These are phyloP conservation scores for Cantharis rufa DNA, from an alignment of 2,888 invertebrate species.

Conservation along the genomic window DNA sequence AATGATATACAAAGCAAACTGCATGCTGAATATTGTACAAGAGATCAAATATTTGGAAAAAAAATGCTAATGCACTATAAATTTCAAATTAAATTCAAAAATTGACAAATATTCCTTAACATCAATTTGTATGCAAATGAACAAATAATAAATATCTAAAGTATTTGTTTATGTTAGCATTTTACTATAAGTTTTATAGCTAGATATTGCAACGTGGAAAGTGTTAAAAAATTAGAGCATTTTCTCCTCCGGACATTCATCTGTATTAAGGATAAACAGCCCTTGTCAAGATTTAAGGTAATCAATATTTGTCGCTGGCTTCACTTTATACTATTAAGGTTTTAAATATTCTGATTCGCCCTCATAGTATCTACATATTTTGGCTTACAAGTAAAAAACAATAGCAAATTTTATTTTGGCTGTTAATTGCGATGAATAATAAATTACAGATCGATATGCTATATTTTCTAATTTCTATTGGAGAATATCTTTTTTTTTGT, in stretches of 20 bases:
- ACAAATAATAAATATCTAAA: too few species aligned
- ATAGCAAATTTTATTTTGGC: neutral
- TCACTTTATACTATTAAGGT: neutral
- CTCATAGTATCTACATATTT: neutral
- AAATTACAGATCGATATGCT: neutral
- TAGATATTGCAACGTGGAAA: neutral
- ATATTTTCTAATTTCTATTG: neutral
- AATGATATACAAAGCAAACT: too few species aligned
- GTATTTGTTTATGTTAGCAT: too few species aligned
- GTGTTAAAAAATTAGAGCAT: neutral
- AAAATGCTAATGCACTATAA: too few species aligned
- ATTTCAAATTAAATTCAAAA: too few species aligned
- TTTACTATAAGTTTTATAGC: too few species aligned
- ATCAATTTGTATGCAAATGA: too few species aligned
- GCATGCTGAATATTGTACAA: too few species aligned
- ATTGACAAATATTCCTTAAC: too few species aligned
- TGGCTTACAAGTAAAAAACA: neutral
- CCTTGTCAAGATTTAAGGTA: neutral
- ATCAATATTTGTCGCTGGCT: neutral
- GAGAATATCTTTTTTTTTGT: neutral
- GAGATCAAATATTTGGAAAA: too few species aligned
- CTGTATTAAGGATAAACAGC: neutral
- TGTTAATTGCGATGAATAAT: neutral
- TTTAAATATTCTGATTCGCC: neutral
- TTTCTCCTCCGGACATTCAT: neutral